phyloP scores from a whole-genome alignment of 2,888 invertebrate genomes.

The Cerastis rubricosa region DNA sequence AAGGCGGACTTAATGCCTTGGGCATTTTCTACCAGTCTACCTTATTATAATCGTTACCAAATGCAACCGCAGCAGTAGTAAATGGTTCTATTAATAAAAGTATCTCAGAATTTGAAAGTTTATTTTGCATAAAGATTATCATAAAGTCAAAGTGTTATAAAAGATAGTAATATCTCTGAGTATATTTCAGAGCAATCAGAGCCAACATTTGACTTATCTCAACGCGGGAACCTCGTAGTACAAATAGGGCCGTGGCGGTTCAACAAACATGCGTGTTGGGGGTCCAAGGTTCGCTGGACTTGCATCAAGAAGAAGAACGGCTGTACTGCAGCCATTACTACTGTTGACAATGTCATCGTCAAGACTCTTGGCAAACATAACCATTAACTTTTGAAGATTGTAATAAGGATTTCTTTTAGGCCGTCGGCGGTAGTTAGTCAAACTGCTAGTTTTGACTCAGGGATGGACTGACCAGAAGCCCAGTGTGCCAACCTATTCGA shows the following conservation, averaged over 20 bases:
- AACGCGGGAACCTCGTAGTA: constrained; percentile 86
- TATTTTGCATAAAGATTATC: constrained; percentile 17
- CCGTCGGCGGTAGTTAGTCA: not conserved
- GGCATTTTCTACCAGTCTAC: no score
- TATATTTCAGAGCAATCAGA: constrained; percentile 83
- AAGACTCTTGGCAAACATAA: constrained; percentile 87
- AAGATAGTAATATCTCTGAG: constrained; percentile 19
- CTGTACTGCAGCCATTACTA: constrained; percentile 86
- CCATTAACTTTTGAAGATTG: constrained; percentile 71
- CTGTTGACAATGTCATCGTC: constrained; percentile 86
- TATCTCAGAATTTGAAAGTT: not conserved
- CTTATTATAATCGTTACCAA: not conserved
- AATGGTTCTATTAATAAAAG: not conserved
- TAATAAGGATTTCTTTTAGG: not conserved
- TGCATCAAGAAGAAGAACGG: constrained; percentile 88
- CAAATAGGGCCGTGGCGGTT: constrained; percentile 88
- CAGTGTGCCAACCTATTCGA: not conserved
- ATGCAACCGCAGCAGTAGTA: not conserved
- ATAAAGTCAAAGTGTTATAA: not conserved
- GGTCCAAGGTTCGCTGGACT: constrained; percentile 87
- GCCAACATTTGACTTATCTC: constrained; percentile 85
- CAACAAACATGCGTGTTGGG: constrained; percentile 87
- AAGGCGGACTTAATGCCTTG: no score
- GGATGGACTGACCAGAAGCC: not conserved
- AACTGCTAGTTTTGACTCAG: not conserved